Conservation (phyloP, 2,888 invertebrate species). For the Dyspetes luteomarginatus region DNA sequence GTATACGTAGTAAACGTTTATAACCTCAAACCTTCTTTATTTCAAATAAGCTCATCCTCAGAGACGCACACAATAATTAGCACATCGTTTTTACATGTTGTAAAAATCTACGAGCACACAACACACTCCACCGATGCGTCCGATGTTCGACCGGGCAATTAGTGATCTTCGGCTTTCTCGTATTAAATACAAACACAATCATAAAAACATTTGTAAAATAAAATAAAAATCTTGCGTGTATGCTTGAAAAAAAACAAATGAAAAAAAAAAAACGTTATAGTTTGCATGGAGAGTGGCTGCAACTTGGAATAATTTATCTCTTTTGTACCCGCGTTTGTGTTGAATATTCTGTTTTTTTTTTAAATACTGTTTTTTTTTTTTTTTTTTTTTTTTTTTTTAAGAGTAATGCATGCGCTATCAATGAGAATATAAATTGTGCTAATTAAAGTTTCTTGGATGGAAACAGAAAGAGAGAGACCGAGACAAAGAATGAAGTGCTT, state of each 20-base stretch:
- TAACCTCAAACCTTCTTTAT: constrained; percentile 28
- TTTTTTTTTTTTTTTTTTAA: constrained; percentile 11
- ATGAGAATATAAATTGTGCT: constrained; percentile 68
- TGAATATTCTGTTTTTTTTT: neutral
- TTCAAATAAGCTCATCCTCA: constrained; percentile 43
- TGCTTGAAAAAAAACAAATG: neutral
- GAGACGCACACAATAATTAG: constrained; percentile 55
- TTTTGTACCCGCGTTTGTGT: constrained; percentile 32
- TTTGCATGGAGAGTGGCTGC: constrained; percentile 1
- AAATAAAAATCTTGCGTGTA: too few species aligned
- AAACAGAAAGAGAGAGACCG: neutral
- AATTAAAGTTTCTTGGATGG: constrained; percentile 57
- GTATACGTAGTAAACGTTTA: constrained; percentile 13
- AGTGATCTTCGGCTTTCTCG: constrained; percentile 17
- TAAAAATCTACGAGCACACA: constrained; percentile 46
- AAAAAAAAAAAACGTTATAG: constrained; percentile 32
- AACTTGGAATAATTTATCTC: neutral
- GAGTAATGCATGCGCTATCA: constrained; percentile 43
- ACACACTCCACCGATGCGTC: constrained; percentile 14
- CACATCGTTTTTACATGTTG: constrained; percentile 56
- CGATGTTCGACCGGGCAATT: constrained; percentile 44
- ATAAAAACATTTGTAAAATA: constrained; percentile 14
- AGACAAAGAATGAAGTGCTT: constrained; percentile 29
- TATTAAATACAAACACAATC: constrained; percentile 3
- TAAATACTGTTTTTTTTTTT: neutral